These are phyloP conservation scores for Phocides pigmalion DNA, from an alignment of 1,140 invertebrate species.

Conservation along the genomic window DNA sequence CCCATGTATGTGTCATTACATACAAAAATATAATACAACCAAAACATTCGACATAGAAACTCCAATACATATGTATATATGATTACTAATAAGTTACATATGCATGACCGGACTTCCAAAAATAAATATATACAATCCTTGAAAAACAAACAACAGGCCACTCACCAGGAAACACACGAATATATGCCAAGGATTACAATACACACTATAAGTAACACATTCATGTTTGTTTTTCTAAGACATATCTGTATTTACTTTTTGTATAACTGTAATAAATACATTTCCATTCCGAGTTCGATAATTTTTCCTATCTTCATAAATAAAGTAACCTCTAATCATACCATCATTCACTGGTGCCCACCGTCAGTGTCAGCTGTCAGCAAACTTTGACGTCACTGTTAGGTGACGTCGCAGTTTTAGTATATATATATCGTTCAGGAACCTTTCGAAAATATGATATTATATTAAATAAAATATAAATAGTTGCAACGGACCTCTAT, in stretches of 20 bases:
- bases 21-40: too few relatives aligned
- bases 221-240: slow-evolving; percentile 14
- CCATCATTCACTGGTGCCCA: slow-evolving; percentile 1
- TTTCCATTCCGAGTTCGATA: slow-evolving; percentile 3
- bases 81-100: background rate
- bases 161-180: slow-evolving; percentile 25
- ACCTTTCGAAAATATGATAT: too few relatives aligned
- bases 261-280: slow-evolving; percentile 4
- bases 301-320: slow-evolving; percentile 12
- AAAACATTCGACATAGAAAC: too few relatives aligned
- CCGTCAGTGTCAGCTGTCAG: slow-evolving; percentile 15
- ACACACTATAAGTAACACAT: slow-evolving; percentile 25
- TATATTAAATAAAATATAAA: too few relatives aligned
- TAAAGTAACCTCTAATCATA: slow-evolving; percentile 1
- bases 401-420: too few relatives aligned
- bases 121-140: slow-evolving; percentile 2
- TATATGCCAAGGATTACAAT: slow-evolving; percentile 17
- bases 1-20: too few relatives aligned
- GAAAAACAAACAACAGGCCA: slow-evolving; percentile 18
- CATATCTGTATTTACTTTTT: slow-evolving; percentile 6
- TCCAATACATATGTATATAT: too few relatives aligned
- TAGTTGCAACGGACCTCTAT: too few relatives aligned
- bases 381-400: background rate
- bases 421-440: too few relatives aligned
- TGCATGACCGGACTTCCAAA: background rate